Evolutionary conservation across 2,113 vertebrate species (phyloP), one percentile per base, ranked within the genome.

Genomic region (Glareola pratincola): DNA sequence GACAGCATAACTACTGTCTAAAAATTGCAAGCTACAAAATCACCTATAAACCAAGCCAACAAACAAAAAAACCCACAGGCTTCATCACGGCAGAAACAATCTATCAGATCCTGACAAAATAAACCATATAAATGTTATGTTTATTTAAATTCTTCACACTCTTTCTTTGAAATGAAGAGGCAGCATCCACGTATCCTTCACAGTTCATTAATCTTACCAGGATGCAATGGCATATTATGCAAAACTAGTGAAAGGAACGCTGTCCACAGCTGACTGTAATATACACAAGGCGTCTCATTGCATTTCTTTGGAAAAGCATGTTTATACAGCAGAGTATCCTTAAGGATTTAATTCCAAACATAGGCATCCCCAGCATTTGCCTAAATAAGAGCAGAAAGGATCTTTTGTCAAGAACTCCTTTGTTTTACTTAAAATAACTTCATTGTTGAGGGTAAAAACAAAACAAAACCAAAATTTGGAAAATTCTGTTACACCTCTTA

Each of bases 101-200:
- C 71, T 84, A 81, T 68, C 89, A 92, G 76, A 50, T 43, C 89
- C 74, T 94, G 34, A 71, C 81, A 76, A 85, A 80, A 76, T 3
- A 95, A 29, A 24, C 48, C 39, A 76, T 24, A 34, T 82, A 67
- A 92, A 82, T 77, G 60, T 88, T 92, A 29, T 32, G 43, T 94
- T 94, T 97, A 92, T 96, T 97, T 95, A 89, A 94, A 91, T 95
- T 69, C 39, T 59, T 93, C 90, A 71, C 85, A 79, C 57, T 93
- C 67, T 88, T 51, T 12, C 84, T 59, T 92, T 64, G 79, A 90
- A 88, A 95, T 24, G 86, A 89, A 88, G 57, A 95, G 72, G 50
- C 57, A 68, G 59, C 6, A 41, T 97, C 81, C 93, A 90, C 86
- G 59, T 89, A 94, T 68, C 77, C 95, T 94, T 94, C 90, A 92